Conservation (phyloP, 2,888 invertebrate genomes). For the Xylota sylvarum region DNA sequence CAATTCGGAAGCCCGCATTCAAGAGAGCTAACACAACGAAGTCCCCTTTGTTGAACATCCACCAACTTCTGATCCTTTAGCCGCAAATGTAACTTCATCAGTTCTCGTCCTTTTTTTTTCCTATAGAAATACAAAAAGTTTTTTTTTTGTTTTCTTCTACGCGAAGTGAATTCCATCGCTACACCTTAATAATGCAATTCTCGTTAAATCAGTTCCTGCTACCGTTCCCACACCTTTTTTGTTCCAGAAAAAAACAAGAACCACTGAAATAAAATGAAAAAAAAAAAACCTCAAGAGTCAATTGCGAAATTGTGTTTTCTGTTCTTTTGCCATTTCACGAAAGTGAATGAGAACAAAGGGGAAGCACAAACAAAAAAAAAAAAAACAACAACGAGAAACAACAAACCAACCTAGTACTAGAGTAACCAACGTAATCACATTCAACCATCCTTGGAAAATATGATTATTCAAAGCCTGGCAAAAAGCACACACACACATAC, state of each 20-base stretch:
- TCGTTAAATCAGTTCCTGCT: slow-evolving; percentile 39
- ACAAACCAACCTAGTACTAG: slow-evolving; percentile 47
- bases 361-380: slow-evolving; percentile 13
- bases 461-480: slow-evolving; percentile 71
- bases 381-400: slow-evolving; percentile 19
- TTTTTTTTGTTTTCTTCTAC: not conserved
- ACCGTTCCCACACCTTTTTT: slow-evolving; percentile 13
- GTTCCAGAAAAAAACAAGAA: not conserved
- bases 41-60: not conserved
- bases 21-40: not conserved
- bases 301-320: slow-evolving; percentile 58
- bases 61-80: not conserved
- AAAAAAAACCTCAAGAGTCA: slow-evolving; percentile 57
- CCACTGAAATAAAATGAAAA: slow-evolving; percentile 7
- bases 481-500: slow-evolving; percentile 20
- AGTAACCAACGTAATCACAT: slow-evolving; percentile 70
- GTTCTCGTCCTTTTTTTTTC: not conserved
- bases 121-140: not conserved
- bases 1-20: not conserved
- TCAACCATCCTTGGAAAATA: slow-evolving; percentile 70
- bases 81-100: not conserved
- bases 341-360: slow-evolving; percentile 41
- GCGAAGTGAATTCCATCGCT: not conserved
- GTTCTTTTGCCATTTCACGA: slow-evolving; percentile 34
- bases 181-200: slow-evolving; percentile 48